Conservation (phyloP, 2,113 vertebrate species). For the Pachypanchax playfairii region DNA sequence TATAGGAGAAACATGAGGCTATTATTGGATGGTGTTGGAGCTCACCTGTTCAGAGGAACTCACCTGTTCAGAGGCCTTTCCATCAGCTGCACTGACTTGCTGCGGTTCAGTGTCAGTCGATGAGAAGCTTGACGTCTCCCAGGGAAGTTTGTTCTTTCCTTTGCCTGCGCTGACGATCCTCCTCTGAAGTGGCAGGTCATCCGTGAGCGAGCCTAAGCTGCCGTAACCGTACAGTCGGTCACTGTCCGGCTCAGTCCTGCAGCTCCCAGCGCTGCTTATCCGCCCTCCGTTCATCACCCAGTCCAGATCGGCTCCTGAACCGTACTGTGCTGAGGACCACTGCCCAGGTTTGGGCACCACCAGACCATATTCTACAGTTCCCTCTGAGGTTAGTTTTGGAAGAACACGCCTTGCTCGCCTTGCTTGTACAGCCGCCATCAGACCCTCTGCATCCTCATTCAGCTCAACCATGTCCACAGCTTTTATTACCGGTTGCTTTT, state of each 20-base stretch:
- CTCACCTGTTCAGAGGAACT: slow-evolving; percentile 85
- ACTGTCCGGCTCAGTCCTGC: slow-evolving; percentile 64
- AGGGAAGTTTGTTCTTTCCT: slow-evolving; percentile 91
- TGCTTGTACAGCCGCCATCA: slow-evolving; percentile 86
- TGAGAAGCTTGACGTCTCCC: slow-evolving; percentile 82
- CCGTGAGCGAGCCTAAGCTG: slow-evolving; percentile 66
- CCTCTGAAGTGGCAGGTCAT: slow-evolving; percentile 69
- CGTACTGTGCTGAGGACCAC: slow-evolving; percentile 53
- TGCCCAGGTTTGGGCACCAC: slow-evolving; percentile 79
- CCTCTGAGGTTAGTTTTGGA: slow-evolving; percentile 80
- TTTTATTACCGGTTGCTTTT: slow-evolving; percentile 81
- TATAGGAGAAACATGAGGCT: background rate
- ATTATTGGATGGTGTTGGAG: background rate
- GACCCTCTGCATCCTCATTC: slow-evolving; percentile 80
- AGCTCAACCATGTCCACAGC: slow-evolving; percentile 86
- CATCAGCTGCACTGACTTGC: slow-evolving; percentile 46
- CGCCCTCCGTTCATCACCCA: slow-evolving; percentile 86
- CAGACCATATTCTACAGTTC: slow-evolving; percentile 84
- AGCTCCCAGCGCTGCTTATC: slow-evolving; percentile 81
- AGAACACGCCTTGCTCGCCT: slow-evolving; percentile 85
- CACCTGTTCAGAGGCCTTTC: slow-evolving; percentile 73
- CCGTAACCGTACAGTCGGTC: slow-evolving; percentile 66
- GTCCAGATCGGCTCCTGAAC: slow-evolving; percentile 84
- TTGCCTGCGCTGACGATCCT: slow-evolving; percentile 89
- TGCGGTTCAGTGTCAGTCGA: slow-evolving; percentile 55